phyloP scores from a whole-genome alignment of 1,140 invertebrate species.

The Propsilocerus akamusi region DNA sequence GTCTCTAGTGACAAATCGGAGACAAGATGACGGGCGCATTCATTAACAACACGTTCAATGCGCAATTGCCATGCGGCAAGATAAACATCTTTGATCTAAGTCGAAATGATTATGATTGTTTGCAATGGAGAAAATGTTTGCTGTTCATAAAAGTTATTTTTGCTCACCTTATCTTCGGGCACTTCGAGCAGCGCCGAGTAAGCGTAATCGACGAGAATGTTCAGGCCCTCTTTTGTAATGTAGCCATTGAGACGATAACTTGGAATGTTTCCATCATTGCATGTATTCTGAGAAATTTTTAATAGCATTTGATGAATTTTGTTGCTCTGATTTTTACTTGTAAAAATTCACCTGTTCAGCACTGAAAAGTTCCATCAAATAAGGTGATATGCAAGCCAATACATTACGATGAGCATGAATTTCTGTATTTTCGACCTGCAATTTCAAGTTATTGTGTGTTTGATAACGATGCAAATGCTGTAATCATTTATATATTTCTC shows the following conservation, averaged over 20 bases:
- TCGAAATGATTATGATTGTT: neutral
- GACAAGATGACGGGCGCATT: conserved; percentile 51
- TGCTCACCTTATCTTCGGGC: conserved; percentile 19
- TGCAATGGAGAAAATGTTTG: neutral
- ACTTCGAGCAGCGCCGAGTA: conserved; percentile 42
- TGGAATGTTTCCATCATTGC: conserved; percentile 6
- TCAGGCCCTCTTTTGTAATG: conserved; percentile 29
- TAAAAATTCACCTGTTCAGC: conserved; percentile 25
- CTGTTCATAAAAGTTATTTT: neutral
- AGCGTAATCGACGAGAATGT: conserved; percentile 58
- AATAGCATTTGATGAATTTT: neutral
- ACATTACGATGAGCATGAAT: conserved; percentile 58
- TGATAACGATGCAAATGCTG: conserved; percentile 9
- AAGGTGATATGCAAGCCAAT: conserved; percentile 53
- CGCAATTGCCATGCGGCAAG: conserved; percentile 50
- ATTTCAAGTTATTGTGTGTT: conserved; percentile 6
- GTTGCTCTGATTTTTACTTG: neutral
- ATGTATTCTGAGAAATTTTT: neutral
- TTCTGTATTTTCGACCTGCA: conserved; percentile 45
- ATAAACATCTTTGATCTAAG: conserved; percentile 50
- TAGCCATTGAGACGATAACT: conserved; percentile 7
- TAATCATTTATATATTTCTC: conserved; percentile 22
- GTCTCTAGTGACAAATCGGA: conserved; percentile 43
- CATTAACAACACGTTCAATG: conserved; percentile 46
- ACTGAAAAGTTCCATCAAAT: conserved; percentile 58